A percentile compares a stretch with the other conserved stretches of the same genome.
Evolutionary conservation across 2,888 invertebrate species (phyloP).

Genomic region (Drosophila tripunctata): DNA sequence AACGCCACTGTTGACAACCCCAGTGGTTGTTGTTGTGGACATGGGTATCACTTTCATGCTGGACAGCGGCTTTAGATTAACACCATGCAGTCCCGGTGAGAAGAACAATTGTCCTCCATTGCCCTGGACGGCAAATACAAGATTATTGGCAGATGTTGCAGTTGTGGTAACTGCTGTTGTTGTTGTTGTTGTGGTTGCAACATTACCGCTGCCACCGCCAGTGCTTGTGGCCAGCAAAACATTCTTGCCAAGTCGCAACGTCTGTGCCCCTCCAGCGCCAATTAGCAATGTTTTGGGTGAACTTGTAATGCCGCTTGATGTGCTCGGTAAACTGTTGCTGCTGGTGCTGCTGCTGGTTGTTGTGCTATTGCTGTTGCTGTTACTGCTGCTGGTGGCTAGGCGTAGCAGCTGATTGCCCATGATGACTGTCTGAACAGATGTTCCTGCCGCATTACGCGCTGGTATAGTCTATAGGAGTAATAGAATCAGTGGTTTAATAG

Average conservation of each 20-base stretch:
- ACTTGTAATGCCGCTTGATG: constrained; percentile 45
- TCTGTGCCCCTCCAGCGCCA: constrained; percentile 76
- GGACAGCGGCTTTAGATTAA: constrained; percentile 87
- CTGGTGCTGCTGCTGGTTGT: constrained; percentile 50
- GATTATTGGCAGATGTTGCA: constrained; percentile 80
- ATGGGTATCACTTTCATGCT: constrained; percentile 86
- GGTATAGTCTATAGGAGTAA: constrained; percentile 49
- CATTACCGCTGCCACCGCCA: constrained; percentile 11
- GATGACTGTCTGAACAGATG: constrained; percentile 83
- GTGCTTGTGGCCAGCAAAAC: constrained; percentile 55
- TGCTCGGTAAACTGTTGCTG: constrained; percentile 39
- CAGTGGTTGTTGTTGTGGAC: constrained; percentile 21
- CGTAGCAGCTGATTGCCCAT: constrained; percentile 84
- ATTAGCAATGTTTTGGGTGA: constrained; percentile 80
- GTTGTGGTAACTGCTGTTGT: constrained; percentile 67
- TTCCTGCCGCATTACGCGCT: constrained; percentile 40
- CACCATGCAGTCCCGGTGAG: constrained; percentile 87
- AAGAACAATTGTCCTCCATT: constrained; percentile 86
- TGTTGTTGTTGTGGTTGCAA: constrained; percentile 33
- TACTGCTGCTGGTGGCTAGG: constrained; percentile 55
- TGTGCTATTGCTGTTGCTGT: constrained; percentile 40
- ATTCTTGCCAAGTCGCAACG: constrained; percentile 79
- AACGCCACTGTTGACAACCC: background rate
- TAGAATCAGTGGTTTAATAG: no score
- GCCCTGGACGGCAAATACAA: constrained; percentile 86